Evolutionary conservation across 2,113 vertebrate genomes (phyloP).

Genomic region (Scopus umbretta): DNA sequence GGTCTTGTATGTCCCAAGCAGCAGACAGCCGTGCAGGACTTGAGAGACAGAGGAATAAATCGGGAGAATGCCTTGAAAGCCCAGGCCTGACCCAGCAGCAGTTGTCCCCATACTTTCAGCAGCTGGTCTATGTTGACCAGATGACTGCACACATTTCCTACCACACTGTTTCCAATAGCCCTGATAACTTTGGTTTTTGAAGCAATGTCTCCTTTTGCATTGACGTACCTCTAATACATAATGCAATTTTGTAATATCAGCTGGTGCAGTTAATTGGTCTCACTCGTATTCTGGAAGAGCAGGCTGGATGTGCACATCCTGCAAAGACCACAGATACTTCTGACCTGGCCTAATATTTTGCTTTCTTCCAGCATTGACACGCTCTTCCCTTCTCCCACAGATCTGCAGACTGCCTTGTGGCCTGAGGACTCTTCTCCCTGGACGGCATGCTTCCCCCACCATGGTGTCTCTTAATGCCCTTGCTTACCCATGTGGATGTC

Average conservation of each 20-base stretch:
- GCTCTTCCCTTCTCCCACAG: neutral
- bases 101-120: neutral
- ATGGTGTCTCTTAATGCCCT: fast-evolving
- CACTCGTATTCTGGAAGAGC: neutral
- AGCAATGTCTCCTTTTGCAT: neutral
- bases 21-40: neutral
- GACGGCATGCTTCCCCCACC: neutral
- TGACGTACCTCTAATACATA: neutral
- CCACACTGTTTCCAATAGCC: neutral
- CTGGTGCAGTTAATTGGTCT: neutral
- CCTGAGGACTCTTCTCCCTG: neutral
- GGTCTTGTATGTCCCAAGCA: neutral
- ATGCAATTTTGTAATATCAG: neutral
- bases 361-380: neutral
- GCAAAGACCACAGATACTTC: neutral
- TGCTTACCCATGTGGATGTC: neutral
- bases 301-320: neutral
- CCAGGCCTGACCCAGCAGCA: neutral
- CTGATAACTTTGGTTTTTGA: neutral
- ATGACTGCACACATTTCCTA: neutral
- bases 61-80: fast-evolving
- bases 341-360: neutral
- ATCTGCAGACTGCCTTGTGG: neutral
- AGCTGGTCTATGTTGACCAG: neutral
- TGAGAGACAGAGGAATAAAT: neutral